Base-by-base conservation (phyloP, 2,888 invertebrate species). In the Idaea straminata region DNA sequence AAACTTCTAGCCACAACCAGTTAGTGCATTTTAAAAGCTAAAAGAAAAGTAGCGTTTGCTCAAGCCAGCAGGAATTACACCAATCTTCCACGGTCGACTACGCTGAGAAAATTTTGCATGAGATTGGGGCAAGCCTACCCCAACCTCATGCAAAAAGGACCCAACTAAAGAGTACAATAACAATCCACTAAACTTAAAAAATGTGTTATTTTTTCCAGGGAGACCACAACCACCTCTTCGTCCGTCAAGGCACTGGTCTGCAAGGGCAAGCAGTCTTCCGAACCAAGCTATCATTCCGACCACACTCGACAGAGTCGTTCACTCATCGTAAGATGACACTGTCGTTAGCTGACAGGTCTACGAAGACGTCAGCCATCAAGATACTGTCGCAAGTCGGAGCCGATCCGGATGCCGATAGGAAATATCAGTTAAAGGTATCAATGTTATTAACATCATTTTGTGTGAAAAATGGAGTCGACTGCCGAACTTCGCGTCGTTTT, bases 321-420 rank as follows among this genome's bases (percentile, higher is more conserved):
- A 99, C 99, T 0, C 99, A 99, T 87, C 95, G 99, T 74, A 99
- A 99, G 94, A 99, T 99, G 97, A 99, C 99, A 0, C 94, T 99
- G 89, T 99, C 99, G 0, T 93, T 99, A 74, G 99, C 99, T 0
- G 99, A 99, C 89, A 94, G 99, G 64, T 97, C 98, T 60, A 96
- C 97, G 63, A 99, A 99, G 89, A 97, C 98, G 0, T 96, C 97
- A 0, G 98, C 98, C 63, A 99, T 99, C 80, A 99, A 99, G 91
- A 98, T 99, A 65, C 92, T 99, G 74, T 98, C 98, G 0, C 98
- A 97, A 86, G 97, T 98, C 58, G 98, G 98, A 5, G 95, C 95
- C 69, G 99, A 99, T 91, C 99, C 99, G 0, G 99, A 99, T 82
- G 96, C 97, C 13, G 97, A 98, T 83, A 95, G 98, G 82, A 95